Conservation (phyloP, 2,113 vertebrate genomes). For the Catharus bicknelli region DNA sequence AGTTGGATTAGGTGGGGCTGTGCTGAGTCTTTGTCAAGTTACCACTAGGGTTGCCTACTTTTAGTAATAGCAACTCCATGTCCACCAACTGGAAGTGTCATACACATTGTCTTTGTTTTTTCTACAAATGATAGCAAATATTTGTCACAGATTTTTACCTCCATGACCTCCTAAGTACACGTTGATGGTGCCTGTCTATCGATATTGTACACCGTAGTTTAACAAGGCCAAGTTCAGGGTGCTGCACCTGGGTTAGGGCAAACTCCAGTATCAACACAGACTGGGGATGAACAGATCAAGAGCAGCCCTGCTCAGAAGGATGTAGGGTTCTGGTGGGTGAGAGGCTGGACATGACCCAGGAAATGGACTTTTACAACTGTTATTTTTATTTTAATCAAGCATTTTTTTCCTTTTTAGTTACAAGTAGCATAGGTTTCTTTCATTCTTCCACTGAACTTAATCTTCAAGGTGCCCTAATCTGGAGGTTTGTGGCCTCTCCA, state of each 20-base stretch:
- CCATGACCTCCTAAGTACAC: not conserved
- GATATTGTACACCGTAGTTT: not conserved
- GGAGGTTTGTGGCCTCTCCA: not conserved
- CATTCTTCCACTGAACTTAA: not conserved
- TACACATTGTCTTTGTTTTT: not conserved
- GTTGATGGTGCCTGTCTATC: not conserved
- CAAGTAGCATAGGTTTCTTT: not conserved
- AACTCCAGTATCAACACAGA: rapidly evolving
- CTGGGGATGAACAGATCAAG: not conserved
- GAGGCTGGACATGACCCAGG: not conserved
- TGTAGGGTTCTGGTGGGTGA: not conserved
- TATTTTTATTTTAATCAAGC: not conserved
- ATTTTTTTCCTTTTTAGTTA: not conserved
- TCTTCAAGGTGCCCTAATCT: not conserved
- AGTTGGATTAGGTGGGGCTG: not conserved
- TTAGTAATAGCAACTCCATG: not conserved
- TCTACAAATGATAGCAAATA: not conserved
- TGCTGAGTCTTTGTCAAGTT: not conserved
- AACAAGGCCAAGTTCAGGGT: not conserved
- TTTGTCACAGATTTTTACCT: not conserved
- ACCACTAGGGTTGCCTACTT: not conserved
- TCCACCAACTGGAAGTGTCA: not conserved
- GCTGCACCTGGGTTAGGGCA: not conserved
- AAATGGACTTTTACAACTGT: not conserved
- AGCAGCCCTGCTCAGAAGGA: not conserved